These are phyloP conservation scores for Linnaemya tessellans DNA, from an alignment of 2,888 invertebrate genomes.

Conservation along the genomic window DNA sequence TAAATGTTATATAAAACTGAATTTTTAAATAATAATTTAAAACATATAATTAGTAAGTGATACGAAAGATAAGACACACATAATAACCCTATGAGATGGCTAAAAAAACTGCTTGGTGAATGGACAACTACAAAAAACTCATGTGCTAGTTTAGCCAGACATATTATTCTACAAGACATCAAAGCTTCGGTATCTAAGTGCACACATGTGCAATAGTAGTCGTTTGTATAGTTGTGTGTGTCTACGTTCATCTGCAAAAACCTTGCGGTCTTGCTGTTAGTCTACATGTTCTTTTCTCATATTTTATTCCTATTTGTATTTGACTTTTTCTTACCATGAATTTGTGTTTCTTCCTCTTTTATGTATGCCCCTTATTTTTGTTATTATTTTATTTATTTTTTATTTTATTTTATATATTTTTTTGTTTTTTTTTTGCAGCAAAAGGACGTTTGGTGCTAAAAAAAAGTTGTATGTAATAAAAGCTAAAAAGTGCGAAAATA, in stretches of 20 bases:
- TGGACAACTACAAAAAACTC: neutral
- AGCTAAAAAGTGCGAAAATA: constrained; percentile 72
- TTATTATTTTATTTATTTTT: neutral
- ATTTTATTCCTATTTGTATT: neutral
- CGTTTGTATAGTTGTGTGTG: neutral
- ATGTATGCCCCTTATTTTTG: neutral
- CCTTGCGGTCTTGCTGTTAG: constrained; percentile 29
- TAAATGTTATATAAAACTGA: too few relatives aligned
- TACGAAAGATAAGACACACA: too few relatives aligned
- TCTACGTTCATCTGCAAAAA: constrained; percentile 30
- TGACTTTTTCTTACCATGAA: too few relatives aligned
- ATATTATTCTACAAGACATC: neutral
- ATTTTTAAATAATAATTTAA: too few relatives aligned
- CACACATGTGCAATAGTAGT: constrained; percentile 5
- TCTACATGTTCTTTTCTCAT: neutral
- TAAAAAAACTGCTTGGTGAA: neutral
- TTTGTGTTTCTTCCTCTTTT: too few relatives aligned
- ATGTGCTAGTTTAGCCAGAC: neutral
- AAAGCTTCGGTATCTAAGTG: constrained; percentile 17
- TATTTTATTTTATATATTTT: neutral
- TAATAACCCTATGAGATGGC: neutral
- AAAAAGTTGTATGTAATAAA: constrained; percentile 57
- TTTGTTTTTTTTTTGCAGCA: constrained; percentile 15
- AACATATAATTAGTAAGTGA: too few relatives aligned
- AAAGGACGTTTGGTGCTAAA: constrained; percentile 47